Percentiles rank a stretch among this genome's conserved stretches.
phyloP scores from a whole-genome alignment of 2,888 invertebrate genomes.

The Yponomeuta malinellus region DNA sequence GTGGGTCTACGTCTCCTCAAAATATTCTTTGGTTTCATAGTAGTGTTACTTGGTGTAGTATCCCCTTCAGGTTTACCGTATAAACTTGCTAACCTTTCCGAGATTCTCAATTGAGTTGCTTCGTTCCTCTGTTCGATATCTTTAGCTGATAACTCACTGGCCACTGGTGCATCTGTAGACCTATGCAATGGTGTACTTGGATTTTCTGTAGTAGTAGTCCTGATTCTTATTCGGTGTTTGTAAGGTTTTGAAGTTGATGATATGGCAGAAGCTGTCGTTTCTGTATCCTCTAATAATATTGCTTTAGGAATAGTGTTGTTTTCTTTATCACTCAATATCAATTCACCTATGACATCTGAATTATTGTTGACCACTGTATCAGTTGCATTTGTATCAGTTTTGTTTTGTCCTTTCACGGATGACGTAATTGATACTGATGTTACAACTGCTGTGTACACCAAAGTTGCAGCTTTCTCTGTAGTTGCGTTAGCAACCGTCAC shows the following conservation, averaged over 20 bases:
- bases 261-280: constrained; percentile 30
- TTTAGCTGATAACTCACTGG: constrained; percentile 39
- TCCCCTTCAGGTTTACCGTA: constrained; percentile 45
- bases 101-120: constrained; percentile 40
- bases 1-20: constrained; percentile 59
- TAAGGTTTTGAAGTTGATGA: constrained; percentile 35
- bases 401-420: constrained; percentile 66
- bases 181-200: constrained; percentile 30
- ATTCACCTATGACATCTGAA: constrained; percentile 19
- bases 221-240: constrained; percentile 57
- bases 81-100: constrained; percentile 45
- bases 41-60: constrained; percentile 36
- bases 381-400: constrained; percentile 53
- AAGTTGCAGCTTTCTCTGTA: constrained; percentile 64
- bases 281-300: constrained; percentile 40
- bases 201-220: constrained; percentile 59
- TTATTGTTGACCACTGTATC: constrained; percentile 41
- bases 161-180: constrained; percentile 47
- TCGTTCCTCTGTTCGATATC: constrained; percentile 31
- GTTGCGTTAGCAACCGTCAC: constrained; percentile 44
- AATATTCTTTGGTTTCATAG: constrained; percentile 47
- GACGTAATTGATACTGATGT: constrained; percentile 72
- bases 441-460: constrained; percentile 70
- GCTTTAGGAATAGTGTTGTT: constrained; percentile 31
- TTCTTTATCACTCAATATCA: constrained; percentile 31